Base-by-base conservation (phyloP, 2,797 vertebrate species). In the Pangasius djambal region DNA sequence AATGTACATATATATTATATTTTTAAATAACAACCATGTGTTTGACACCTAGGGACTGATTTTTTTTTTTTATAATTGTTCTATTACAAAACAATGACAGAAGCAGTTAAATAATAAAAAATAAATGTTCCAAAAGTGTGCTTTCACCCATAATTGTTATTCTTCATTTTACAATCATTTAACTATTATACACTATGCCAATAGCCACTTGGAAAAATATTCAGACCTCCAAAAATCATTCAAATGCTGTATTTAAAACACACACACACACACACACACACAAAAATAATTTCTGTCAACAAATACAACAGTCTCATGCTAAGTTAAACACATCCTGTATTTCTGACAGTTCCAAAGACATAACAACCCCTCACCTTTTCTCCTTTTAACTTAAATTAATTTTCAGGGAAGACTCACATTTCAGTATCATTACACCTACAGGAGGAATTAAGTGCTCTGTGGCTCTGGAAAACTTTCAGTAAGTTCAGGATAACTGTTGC, bases 161-260 rank as follows among this genome's bases (percentile, higher is more conserved):
- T 88, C 48, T 87, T 95, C 93, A 96, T 93, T 95, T 95, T 95
- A 96, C 94, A 94, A 94, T 93, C 91, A 95, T 94, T 91, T 94
- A 94, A 96, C 95, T 95, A 95, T 84, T 94, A 93, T 94, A 96
- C 94, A 92, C 94, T 95, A 94, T 95, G 95, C 93, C 95, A 95
- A 95, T 0, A 77, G 87, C 81, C 70, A 74, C 59, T 67, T 67
- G 72, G 72, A 85, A 75, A 88, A 88, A 85, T 86, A 82, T 72
- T 89, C 77, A 89, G 65, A 61, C 18, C 8, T n/a, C 59, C 18
- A 7, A 61, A 63, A 70, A 70, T 61, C 20, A 34, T 48, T 74
- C 12, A 37, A 82, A 67, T 28, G 55, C 48, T 88, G 59, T 37
- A 65, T 40, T 88, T 18, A 83, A 83, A 15, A 59, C 18, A 59